Evolutionary conservation across 1,140 invertebrate genomes (phyloP).

Genomic region (Nylanderia fulva): DNA sequence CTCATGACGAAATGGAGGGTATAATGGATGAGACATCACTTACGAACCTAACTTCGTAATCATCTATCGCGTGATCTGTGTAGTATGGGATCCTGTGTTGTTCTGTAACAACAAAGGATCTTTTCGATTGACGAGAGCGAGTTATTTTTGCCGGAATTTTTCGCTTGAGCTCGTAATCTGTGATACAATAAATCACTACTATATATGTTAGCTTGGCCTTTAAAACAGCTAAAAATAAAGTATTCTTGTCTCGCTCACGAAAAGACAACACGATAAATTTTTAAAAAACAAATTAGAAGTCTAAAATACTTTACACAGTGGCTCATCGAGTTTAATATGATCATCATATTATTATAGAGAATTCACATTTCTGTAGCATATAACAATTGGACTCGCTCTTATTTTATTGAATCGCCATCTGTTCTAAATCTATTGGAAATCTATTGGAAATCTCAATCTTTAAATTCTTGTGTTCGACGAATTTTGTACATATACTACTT

Average conservation of each 20-base stretch:
- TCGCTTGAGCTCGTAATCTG: constrained; percentile 4
- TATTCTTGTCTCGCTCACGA: neutral
- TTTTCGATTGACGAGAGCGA: constrained; percentile 25
- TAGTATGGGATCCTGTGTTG: neutral
- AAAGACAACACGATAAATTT: neutral
- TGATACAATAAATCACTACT: constrained; percentile 20
- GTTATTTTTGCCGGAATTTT: constrained; percentile 15
- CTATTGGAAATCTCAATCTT: neutral
- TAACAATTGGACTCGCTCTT: neutral
- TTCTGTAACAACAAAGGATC: constrained; percentile 11
- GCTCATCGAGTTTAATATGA: no score
- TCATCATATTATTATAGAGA: neutral
- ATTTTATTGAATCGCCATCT: constrained; percentile 19
- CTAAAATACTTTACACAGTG: neutral
- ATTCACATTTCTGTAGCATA: neutral
- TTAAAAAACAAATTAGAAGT: neutral
- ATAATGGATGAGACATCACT: constrained; percentile 8
- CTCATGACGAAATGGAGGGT: neutral
- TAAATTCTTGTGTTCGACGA: neutral
- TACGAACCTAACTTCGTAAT: constrained; percentile 25
- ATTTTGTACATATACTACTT: neutral
- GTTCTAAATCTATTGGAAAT: no score
- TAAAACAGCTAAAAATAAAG: constrained; percentile 13
- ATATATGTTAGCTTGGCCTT: neutral
- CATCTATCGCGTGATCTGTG: constrained; percentile 24